A percentile compares a stretch with the other conserved stretches of the same genome.
Evolutionary conservation across 2,113 vertebrate species (phyloP).

Genomic region (Amblyornis subalaris): DNA sequence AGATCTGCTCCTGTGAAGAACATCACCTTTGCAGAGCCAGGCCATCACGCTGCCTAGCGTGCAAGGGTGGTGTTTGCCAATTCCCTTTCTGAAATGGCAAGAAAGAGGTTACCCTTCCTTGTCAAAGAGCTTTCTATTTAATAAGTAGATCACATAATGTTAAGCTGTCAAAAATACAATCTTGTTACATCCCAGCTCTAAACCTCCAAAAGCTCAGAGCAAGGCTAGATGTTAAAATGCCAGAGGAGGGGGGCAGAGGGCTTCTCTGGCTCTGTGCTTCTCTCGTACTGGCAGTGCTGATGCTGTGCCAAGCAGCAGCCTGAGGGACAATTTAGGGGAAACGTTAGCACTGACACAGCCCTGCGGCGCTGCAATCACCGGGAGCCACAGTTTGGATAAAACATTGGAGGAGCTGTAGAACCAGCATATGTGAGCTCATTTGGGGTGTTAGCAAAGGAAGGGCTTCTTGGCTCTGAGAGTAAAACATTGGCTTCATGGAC

Average conservation of each 20-base stretch:
- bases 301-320: neutral
- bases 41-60: rapidly evolving
- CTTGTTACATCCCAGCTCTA: neutral
- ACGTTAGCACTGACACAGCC: neutral
- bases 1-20: neutral
- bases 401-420: neutral
- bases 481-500: neutral
- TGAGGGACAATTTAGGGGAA: neutral
- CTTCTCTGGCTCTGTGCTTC: neutral
- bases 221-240: neutral
- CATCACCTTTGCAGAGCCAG: neutral
- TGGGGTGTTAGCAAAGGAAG: neutral
- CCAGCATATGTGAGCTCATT: neutral
- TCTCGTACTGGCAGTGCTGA: rapidly evolving
- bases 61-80: neutral
- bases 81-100: neutral
- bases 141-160: neutral
- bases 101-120: neutral
- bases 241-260: neutral
- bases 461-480: neutral
- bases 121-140: neutral
- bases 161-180: conserved; percentile 2
- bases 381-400: neutral
- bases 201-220: neutral
- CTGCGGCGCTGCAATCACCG: rapidly evolving